These are phyloP conservation scores for Pteropus alecto DNA, from an alignment of 2,113 vertebrate genomes.

Conservation along the genomic window DNA sequence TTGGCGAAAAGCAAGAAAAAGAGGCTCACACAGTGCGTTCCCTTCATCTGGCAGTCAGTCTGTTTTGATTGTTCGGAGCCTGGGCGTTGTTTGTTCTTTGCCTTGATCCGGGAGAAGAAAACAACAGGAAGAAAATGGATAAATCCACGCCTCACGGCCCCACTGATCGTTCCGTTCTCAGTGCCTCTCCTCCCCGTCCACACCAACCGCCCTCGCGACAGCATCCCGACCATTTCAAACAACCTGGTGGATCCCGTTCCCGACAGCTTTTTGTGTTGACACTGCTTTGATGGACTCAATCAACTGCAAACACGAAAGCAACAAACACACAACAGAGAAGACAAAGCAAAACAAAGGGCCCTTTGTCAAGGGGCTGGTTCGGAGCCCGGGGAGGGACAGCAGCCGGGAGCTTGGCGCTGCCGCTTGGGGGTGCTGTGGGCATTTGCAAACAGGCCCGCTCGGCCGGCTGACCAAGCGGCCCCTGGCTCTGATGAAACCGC, in stretches of 20 bases:
- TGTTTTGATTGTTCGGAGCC: background rate
- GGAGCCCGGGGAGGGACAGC: background rate
- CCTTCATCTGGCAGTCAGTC: background rate
- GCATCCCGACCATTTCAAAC: background rate
- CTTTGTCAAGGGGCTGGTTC: background rate
- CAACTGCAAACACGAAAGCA: background rate
- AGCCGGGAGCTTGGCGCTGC: conserved; percentile 53
- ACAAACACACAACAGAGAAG: background rate
- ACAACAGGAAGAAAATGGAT: background rate
- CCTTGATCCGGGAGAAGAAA: background rate
- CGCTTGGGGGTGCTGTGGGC: conserved; percentile 83
- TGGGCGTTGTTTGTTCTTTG: background rate
- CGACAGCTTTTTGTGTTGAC: background rate
- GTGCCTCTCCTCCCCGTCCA: background rate
- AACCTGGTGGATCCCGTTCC: background rate
- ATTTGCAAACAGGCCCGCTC: conserved; percentile 63
- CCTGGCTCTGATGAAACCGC: background rate
- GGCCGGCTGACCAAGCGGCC: background rate
- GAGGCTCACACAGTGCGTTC: rapidly evolving
- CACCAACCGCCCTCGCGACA: background rate
- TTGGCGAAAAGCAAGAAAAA: background rate
- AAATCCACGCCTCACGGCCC: background rate
- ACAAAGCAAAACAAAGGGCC: background rate
- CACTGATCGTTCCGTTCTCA: background rate
- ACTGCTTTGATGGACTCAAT: background rate